A percentile compares a stretch with the other conserved stretches of the same genome.
phyloP scores from a whole-genome alignment of 2,797 vertebrate species.

The Halcyon chelicuti region DNA sequence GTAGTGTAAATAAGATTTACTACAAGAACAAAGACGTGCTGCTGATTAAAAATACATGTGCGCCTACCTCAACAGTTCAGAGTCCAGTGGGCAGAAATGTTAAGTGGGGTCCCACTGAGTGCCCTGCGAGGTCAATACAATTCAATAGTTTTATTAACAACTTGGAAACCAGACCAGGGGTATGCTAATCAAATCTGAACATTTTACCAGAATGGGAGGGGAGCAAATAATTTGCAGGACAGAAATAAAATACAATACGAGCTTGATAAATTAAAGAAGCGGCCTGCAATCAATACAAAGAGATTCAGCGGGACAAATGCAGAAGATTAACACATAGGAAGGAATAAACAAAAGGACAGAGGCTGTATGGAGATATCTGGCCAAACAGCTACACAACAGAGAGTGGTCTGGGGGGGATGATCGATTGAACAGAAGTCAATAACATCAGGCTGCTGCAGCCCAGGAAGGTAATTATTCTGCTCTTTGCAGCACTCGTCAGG shows the following conservation, averaged over 20 bases:
- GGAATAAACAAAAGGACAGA: constrained; percentile 74
- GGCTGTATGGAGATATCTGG: constrained; percentile 62
- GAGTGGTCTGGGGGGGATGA: constrained; percentile 53
- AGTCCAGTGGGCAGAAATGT: constrained; percentile 51
- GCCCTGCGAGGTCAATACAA: constrained; percentile 59
- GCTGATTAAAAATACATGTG: constrained; percentile 63
- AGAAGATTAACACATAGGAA: constrained; percentile 69
- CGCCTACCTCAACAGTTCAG: constrained; percentile 26
- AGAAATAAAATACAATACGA: constrained; percentile 71
- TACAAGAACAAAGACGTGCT: constrained; percentile 10
- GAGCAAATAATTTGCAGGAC: constrained; percentile 64
- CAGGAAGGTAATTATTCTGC: constrained; percentile 68
- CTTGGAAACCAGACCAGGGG: constrained; percentile 29
- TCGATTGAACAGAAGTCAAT: constrained; percentile 70
- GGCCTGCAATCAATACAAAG: constrained; percentile 68
- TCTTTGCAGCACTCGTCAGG: constrained; percentile 15
- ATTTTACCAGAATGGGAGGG: constrained; percentile 47
- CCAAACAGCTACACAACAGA: constrained; percentile 39
- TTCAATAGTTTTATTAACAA: constrained; percentile 76
- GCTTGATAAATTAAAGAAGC: constrained; percentile 73
- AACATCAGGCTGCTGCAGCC: constrained; percentile 64
- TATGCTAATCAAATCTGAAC: constrained; percentile 70
- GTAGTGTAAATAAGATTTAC: constrained; percentile 6
- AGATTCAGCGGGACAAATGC: constrained; percentile 71
- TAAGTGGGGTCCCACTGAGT: constrained; percentile 54